These are phyloP conservation scores for Microcebus griseorufus DNA, from an alignment of 2,113 vertebrate species.

Conservation along the genomic window DNA sequence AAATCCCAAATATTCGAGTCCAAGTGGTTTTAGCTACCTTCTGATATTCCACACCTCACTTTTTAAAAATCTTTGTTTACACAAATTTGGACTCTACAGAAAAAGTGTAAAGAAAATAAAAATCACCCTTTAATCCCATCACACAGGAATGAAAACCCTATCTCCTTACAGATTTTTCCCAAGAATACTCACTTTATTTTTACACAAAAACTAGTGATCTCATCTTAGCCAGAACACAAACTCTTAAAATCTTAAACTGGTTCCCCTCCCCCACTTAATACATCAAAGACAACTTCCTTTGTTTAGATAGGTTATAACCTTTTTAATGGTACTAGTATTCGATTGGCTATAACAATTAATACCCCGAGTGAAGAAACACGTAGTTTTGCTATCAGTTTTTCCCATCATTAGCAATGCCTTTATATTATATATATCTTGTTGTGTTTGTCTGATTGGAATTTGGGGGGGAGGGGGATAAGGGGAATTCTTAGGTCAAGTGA, in stretches of 20 bases:
- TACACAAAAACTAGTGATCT: background rate
- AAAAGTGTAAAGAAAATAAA: slow-evolving; percentile 33
- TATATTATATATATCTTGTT: background rate
- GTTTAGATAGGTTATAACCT: background rate
- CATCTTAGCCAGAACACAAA: background rate
- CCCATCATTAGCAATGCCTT: background rate
- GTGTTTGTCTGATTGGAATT: background rate
- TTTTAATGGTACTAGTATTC: background rate
- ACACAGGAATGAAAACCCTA: background rate
- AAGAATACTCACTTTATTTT: slow-evolving; percentile 33
- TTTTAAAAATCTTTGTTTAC: background rate
- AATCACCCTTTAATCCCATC: background rate
- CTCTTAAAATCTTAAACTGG: background rate
- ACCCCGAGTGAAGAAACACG: background rate
- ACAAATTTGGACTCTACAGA: background rate
- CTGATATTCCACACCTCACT: background rate
- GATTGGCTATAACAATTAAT: background rate
- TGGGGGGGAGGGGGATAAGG: background rate
- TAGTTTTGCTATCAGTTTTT: background rate
- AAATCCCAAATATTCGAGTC: background rate
- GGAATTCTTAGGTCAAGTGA: background rate
- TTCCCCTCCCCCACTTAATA: background rate
- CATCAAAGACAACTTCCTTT: background rate
- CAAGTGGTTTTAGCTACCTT: background rate
- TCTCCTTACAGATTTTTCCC: background rate